Evolutionary conservation across 23 tunicate species (phyloP).

Genomic region (Pegea sp.): DNA sequence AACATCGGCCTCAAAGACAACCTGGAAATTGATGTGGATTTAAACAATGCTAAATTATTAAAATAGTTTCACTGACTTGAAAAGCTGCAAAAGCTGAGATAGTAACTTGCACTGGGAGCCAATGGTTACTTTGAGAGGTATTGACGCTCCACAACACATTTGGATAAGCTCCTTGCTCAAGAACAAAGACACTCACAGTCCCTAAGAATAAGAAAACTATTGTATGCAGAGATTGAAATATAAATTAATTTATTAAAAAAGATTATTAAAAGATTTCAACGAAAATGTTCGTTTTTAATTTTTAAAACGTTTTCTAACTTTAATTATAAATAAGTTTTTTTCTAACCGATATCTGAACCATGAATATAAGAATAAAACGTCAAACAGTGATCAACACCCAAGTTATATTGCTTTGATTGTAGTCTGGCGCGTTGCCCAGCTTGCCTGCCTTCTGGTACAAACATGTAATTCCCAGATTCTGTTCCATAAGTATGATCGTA

Average conservation of each 20-base stretch:
- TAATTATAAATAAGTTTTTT: no score
- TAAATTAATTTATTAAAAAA: no score
- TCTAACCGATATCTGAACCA: slow-evolving; percentile 32
- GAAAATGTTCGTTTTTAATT: no score
- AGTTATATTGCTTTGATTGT: slow-evolving; percentile 24
- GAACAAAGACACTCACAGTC: slow-evolving; percentile 45
- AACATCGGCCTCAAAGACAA: slow-evolving; percentile 49
- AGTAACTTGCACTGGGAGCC: slow-evolving; percentile 84
- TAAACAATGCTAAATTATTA: background rate
- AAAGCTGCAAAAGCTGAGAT: slow-evolving; percentile 24
- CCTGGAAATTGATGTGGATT: slow-evolving; percentile 14
- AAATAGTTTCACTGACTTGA: slow-evolving; percentile 11
- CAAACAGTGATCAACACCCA: slow-evolving; percentile 66
- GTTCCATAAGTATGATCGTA: slow-evolving; percentile 88
- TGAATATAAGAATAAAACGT: slow-evolving; percentile 48
- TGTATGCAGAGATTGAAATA: no score
- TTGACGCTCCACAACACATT: slow-evolving; percentile 26
- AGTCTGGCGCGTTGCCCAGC: slow-evolving; percentile 29
- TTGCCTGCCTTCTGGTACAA: slow-evolving; percentile 29
- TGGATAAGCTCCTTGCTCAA: slow-evolving; percentile 35
- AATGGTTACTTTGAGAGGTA: slow-evolving; percentile 40
- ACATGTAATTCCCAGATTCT: slow-evolving; percentile 67
- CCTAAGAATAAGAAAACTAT: no score
- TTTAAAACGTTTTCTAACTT: no score
- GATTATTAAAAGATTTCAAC: no score